These are phyloP conservation scores for Suricata suricatta DNA, from an alignment of 2,113 vertebrate genomes.

Conservation along the genomic window DNA sequence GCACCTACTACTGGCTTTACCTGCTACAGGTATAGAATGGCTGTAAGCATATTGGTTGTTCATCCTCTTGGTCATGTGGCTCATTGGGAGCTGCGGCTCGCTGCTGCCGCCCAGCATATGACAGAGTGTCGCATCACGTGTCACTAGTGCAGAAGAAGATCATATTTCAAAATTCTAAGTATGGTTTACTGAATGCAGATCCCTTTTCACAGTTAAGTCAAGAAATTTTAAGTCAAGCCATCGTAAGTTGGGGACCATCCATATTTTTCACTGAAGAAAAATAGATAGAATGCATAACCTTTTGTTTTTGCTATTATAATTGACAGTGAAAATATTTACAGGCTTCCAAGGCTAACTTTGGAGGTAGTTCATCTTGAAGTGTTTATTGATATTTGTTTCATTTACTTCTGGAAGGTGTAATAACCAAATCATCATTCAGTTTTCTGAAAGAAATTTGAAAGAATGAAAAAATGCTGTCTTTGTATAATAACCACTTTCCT, in stretches of 20 bases:
- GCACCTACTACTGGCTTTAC: not conserved
- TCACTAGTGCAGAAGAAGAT: not conserved
- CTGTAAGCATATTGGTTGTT: not conserved
- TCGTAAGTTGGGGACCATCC: not conserved
- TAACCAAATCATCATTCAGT: not conserved
- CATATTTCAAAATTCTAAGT: not conserved
- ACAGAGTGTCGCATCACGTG: not conserved
- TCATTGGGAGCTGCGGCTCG: not conserved
- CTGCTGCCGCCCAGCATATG: too few relatives aligned
- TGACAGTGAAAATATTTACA: not conserved
- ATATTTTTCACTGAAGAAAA: not conserved
- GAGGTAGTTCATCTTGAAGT: not conserved
- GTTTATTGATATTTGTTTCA: slow-evolving; percentile 8
- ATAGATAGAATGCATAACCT: not conserved
- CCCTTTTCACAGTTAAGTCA: not conserved
- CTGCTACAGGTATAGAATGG: not conserved
- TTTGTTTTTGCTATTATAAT: not conserved
- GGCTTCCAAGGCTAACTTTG: not conserved
- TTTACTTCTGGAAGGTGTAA: slow-evolving; percentile 24
- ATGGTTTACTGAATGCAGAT: not conserved
- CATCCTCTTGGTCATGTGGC: not conserved
- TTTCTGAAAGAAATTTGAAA: slow-evolving; percentile 20
- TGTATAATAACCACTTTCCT: not conserved
- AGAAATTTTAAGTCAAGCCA: not conserved
- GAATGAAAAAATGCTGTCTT: not conserved